A percentile compares a stretch with the other conserved stretches of the same genome.
phyloP scores from a whole-genome alignment of 2,113 vertebrate genomes.

The Pituophis catenifer region DNA sequence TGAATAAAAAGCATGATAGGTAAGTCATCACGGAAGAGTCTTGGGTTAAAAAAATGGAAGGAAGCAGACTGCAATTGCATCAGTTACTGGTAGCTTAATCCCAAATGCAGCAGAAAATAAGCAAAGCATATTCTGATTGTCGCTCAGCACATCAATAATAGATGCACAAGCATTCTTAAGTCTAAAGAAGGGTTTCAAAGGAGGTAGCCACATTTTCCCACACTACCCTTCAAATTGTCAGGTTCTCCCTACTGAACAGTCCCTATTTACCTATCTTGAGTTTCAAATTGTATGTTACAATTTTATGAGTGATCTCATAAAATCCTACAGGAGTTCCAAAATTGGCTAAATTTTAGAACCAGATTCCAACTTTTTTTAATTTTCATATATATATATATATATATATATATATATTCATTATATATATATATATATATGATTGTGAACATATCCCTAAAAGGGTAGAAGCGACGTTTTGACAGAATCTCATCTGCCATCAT shows the following conservation, averaged over 20 bases:
- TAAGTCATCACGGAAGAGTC: not conserved
- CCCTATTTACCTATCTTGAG: not conserved
- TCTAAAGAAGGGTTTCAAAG: not conserved
- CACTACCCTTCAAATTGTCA: not conserved
- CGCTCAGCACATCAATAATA: not conserved
- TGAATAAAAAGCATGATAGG: not conserved
- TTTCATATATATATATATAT: too few species aligned
- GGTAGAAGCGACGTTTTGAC: too few species aligned
- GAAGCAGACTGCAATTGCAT: not conserved
- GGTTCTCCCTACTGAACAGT: not conserved
- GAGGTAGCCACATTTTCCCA: not conserved
- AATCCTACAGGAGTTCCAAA: not conserved
- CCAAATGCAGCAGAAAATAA: not conserved
- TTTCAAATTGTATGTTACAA: not conserved
- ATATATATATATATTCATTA: not conserved
- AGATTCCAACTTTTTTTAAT: not conserved
- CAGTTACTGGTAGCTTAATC: not conserved
- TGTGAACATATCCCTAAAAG: too few species aligned
- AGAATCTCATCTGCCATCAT: too few species aligned
- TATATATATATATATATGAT: too few species aligned
- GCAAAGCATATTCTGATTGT: not conserved
- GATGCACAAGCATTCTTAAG: not conserved
- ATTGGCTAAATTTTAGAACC: not conserved
- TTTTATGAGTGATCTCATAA: not conserved
- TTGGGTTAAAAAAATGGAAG: not conserved